These are phyloP conservation scores for Cremastinae sp. DNA, from an alignment of 2,888 invertebrate species.

Conservation along the genomic window DNA sequence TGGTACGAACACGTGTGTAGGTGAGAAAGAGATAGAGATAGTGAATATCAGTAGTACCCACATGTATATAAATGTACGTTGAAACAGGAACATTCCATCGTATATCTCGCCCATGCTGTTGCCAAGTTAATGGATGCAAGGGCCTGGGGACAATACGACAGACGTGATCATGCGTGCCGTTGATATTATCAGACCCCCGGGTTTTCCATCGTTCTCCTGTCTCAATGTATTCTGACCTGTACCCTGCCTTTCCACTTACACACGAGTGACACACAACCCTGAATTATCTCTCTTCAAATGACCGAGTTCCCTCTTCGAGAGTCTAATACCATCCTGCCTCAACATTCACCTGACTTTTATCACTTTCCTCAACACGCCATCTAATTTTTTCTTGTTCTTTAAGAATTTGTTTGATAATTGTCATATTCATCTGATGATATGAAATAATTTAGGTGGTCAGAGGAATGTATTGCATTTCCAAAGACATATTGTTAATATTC, in stretches of 20 bases:
- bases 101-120: conserved; percentile 54
- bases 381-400: too few species aligned
- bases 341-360: too few species aligned
- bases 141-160: conserved; percentile 55
- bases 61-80: conserved; percentile 36
- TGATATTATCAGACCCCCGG: conserved; percentile 49
- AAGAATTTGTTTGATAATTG: too few species aligned
- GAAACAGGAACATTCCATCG: conserved; percentile 47
- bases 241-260: not conserved
- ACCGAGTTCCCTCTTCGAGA: conserved; percentile 6
- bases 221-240: conserved; percentile 1
- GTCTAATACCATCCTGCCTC: not conserved
- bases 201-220: conserved; percentile 30
- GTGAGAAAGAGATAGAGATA: conserved; percentile 12
- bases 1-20: not conserved
- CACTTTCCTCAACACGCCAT: too few species aligned
- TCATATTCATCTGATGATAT: too few species aligned
- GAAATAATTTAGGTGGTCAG: too few species aligned
- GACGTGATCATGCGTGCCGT: conserved; percentile 61
- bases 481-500: too few species aligned
- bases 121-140: conserved; percentile 48
- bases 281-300: conserved; percentile 19
- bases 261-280: conserved; percentile 13
- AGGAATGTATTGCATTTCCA: too few species aligned
- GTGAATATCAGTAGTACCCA: conserved; percentile 17